phyloP scores from a whole-genome alignment of 2,113 vertebrate species.

The Bubo scandiacus region DNA sequence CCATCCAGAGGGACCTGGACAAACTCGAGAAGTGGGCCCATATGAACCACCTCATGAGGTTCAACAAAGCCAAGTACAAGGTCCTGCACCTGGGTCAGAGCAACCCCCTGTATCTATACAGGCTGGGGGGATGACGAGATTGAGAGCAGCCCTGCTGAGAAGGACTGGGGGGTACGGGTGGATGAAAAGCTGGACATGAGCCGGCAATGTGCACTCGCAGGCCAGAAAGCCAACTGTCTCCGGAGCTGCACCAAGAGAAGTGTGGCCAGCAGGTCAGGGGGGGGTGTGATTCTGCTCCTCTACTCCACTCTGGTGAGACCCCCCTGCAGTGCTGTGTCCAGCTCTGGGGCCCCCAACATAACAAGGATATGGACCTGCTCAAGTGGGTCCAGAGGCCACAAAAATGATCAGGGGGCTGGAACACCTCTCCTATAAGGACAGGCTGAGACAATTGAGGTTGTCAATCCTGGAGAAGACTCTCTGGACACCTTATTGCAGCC shows the following conservation, averaged over 20 bases:
- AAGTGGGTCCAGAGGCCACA: background rate
- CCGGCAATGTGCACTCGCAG: background rate
- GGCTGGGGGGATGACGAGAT: background rate
- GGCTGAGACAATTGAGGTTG: background rate
- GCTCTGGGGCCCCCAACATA: no score
- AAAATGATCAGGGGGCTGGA: background rate
- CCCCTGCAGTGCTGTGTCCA: no score
- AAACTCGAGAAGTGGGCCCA: background rate
- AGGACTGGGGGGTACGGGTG: background rate
- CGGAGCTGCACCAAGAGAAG: background rate
- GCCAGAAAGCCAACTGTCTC: background rate
- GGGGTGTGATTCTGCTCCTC: no score
- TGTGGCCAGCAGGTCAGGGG: background rate
- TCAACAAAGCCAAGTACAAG: background rate
- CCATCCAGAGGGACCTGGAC: background rate
- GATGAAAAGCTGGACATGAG: background rate
- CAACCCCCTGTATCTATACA: background rate
- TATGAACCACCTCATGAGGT: background rate
- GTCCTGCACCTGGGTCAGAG: fast-evolving
- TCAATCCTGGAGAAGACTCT: background rate
- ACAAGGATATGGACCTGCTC: background rate
- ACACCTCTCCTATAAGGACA: background rate
- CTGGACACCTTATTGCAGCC: background rate
- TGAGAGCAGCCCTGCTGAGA: background rate
- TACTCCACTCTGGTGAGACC: no score